Evolutionary conservation across 1,140 invertebrate genomes (phyloP), one percentile per base, ranked within the genome.

Genomic region (Polypedilum pembai): DNA sequence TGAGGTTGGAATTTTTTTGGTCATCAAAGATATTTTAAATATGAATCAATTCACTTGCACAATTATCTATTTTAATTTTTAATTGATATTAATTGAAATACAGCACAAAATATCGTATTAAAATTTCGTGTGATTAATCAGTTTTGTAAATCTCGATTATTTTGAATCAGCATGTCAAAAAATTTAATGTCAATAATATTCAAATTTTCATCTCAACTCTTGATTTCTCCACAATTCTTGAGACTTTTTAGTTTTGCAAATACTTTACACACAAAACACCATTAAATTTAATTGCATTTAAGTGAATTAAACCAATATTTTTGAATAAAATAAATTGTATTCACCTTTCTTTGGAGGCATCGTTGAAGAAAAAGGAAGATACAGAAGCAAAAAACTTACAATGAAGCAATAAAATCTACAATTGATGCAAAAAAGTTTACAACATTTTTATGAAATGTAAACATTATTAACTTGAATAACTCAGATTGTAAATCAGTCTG

Each of bases 1-100:
- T 69, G 73, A 20, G 63, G 41, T 72, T 41, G 75, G 72, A 24
- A 75, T 74, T 10, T 73, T 75, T 40, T 75, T 72, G 76, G 73
- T 74, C 75, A 66, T 69, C 17, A n/a, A 66, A 69, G 73, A 74
- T 74, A 74, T 76, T 75, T 73, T 74, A 56, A 40, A 8, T 24
- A 56, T 75, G 40, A 75, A 74, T 7, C 73, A 65, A 40, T 66
- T 74, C 73, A 75, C 73, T 75, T 33, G n/a, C 41, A 63, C 74
- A 18, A 75, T 74, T 41, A 56, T 66, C 73, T 45, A 24, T 56
- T 12, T 56, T 56, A 56, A 12, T 56, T 56, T 56, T n/a, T 1
- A 4, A 15, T 5, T 33, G 5, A 33, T 3, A 5, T 33, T 33
- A 3, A 33, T 5, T 33, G 5, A 33, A 33, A 33, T 1, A 5